Conservation (phyloP, 2,888 invertebrate genomes). For the Pammene aurita region DNA sequence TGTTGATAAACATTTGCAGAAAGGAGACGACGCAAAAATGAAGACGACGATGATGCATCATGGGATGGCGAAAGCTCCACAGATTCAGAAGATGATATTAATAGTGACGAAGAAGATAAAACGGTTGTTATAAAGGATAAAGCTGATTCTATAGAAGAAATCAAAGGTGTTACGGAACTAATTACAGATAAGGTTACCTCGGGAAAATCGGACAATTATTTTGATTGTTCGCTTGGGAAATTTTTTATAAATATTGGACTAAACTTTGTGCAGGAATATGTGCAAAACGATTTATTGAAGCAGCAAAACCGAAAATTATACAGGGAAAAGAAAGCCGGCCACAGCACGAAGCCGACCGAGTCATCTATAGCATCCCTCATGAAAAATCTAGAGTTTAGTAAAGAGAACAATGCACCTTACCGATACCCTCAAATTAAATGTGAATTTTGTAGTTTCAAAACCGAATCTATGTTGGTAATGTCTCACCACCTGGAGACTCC, state of each 20-base stretch:
- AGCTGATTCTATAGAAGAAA: constrained; percentile 77
- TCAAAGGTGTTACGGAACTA: constrained; percentile 75
- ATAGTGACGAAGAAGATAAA: constrained; percentile 70
- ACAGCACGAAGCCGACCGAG: constrained; percentile 87
- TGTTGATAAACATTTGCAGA: constrained; percentile 51
- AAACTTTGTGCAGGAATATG: constrained; percentile 95
- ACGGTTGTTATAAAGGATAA: constrained; percentile 81
- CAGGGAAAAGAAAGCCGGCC: constrained; percentile 84
- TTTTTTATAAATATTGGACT: constrained; percentile 96
- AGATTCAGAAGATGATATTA: constrained; percentile 79
- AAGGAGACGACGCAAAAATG: constrained; percentile 58
- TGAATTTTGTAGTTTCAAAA: constrained; percentile 94
- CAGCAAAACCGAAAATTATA: constrained; percentile 93
- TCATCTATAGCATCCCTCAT: constrained; percentile 91
- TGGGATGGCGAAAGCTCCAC: constrained; percentile 82
- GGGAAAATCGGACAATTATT: constrained; percentile 87
- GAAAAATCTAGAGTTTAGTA: constrained; percentile 93
- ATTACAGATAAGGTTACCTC: constrained; percentile 59
- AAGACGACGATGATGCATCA: constrained; percentile 81
- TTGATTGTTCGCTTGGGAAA: constrained; percentile 93
- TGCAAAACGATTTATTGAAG: constrained; percentile 94
- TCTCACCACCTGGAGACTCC: constrained; percentile 95
- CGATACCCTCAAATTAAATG: constrained; percentile 90
- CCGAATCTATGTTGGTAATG: constrained; percentile 92
- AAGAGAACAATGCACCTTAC: constrained; percentile 92